These are phyloP conservation scores for Apteryx mantelli DNA, from an alignment of 2,113 vertebrate genomes.

Conservation along the genomic window DNA sequence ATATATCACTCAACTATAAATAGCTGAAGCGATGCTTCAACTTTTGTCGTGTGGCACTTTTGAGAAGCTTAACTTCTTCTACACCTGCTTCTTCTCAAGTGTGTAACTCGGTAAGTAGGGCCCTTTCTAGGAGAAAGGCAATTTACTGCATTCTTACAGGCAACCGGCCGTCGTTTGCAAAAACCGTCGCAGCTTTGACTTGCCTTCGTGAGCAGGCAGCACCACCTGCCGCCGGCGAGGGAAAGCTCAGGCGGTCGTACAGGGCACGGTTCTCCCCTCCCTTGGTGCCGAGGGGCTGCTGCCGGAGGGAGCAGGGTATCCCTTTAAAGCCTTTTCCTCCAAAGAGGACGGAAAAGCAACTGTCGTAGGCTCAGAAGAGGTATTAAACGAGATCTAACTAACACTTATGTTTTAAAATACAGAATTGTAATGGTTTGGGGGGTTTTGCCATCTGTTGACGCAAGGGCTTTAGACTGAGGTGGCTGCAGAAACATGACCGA, in stretches of 20 bases:
- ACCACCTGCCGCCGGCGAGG: slow-evolving; percentile 27
- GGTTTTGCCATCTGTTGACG: background rate
- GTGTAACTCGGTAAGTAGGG: rapidly evolving
- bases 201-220: background rate
- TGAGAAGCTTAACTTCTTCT: background rate
- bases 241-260: background rate
- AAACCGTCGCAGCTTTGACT: rapidly evolving
- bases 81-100: background rate
- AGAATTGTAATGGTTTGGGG: background rate
- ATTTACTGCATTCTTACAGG: rapidly evolving
- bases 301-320: background rate
- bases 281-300: background rate
- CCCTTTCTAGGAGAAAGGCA: background rate
- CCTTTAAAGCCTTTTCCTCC: background rate
- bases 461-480: background rate
- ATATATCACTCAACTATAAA: background rate
- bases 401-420: background rate
- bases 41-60: background rate
- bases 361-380: background rate
- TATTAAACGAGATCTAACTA: background rate
- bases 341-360: background rate
- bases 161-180: background rate
- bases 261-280: background rate
- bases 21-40: background rate
- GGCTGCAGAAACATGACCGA: background rate